Evolutionary conservation across 2,888 invertebrate species (phyloP), one percentile per base, ranked within the genome.

Genomic region (Sinelater perroti): DNA sequence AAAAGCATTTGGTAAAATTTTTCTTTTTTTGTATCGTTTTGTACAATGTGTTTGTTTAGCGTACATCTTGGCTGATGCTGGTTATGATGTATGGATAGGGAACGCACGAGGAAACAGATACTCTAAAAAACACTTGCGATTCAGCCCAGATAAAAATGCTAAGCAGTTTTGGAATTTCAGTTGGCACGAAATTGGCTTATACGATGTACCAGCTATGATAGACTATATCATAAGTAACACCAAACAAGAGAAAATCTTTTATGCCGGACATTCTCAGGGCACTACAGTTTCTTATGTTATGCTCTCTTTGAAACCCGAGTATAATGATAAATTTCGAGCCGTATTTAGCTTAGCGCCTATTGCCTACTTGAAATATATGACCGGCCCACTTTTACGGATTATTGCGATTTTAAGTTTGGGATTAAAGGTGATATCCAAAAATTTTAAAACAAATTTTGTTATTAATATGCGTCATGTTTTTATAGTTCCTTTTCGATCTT

Each of bases 91-190:
- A 8, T 87, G 86, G 86, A 63, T 87, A 51, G 82, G 82, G 0
- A 87, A 87, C 69, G 78, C 80, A 55, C 72, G 87, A 44, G 87
- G 87, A 13, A 86, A 85, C 71, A 79, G 79, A 1, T 85, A 86
- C 69, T 81, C 82, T 6, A 76, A 76, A 45, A 72, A 74, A 28
- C 86, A 87, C 66, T 65, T 74, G 16, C 5, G 5, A 6, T 6
- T 24, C 5, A 7, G 8, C 7, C 24, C 24, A 24, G 8, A 5
- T 6, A 24, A 5, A 7, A 5, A 24, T 8, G 24, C 24, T 6
- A 24, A 24, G n/a, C n/a, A n/a, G n/a, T n/a, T n/a, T n/a, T n/a
- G n/a, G n/a, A n/a, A n/a, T n/a, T n/a, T n/a, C n/a, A 24, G 24
- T 6, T 24, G 24, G 24, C 24, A 24, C 7, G 24, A 24, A 24